These are phyloP conservation scores for Diceros bicornis DNA, from an alignment of 2,797 vertebrate genomes.

Conservation along the genomic window DNA sequence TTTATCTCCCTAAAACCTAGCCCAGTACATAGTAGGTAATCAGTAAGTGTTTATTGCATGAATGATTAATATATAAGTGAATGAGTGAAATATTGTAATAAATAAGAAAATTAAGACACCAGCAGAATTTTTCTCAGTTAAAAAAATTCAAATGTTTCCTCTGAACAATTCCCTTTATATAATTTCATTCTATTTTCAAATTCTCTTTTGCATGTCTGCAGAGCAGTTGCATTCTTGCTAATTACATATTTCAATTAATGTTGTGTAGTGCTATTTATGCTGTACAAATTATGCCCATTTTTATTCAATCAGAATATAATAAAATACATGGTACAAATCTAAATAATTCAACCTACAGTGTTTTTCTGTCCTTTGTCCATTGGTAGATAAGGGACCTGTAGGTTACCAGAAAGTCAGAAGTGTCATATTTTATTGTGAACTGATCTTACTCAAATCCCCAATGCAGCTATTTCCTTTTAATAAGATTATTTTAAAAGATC, in stretches of 20 bases:
- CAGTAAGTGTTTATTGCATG: not conserved
- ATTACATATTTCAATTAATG: slow-evolving; percentile 11
- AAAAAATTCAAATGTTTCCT: slow-evolving; percentile 16
- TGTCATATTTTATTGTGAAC: slow-evolving; percentile 37
- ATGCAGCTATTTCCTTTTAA: not conserved
- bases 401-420: slow-evolving; percentile 39
- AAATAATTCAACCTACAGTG: not conserved
- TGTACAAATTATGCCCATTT: not conserved
- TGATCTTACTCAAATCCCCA: slow-evolving; percentile 4
- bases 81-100: slow-evolving; percentile 23
- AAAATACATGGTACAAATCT: not conserved
- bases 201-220: slow-evolving; percentile 27
- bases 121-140: not conserved
- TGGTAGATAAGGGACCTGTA: not conserved
- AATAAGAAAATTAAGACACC: not conserved
- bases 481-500: slow-evolving; percentile 16
- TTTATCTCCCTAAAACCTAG: not conserved
- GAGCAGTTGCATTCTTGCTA: not conserved
- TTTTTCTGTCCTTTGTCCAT: not conserved
- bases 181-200: slow-evolving; percentile 20
- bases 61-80: not conserved
- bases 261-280: not conserved
- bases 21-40: not conserved
- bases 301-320: not conserved
- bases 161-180: not conserved